Base-by-base conservation (phyloP, 2,888 invertebrate genomes). In the Galerucella pusilla region DNA sequence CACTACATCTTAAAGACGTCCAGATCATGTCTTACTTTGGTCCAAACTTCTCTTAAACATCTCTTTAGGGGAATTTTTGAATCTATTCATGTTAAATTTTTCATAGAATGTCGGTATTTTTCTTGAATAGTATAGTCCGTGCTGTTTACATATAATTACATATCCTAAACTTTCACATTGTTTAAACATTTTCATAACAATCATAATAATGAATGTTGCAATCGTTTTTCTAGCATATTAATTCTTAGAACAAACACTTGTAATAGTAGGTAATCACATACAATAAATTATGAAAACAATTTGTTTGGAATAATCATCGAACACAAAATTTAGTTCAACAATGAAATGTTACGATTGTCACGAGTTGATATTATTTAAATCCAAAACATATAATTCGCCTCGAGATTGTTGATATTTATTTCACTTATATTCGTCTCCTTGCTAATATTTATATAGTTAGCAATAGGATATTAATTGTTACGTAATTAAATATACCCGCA, bases 401-500 rank as follows among this genome's bases (percentile, higher is more conserved):
- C 52, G 52, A n/a, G 52, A 52, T 52, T 52, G n/a, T 52, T 57
- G 20, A 20, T 57, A 10, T 57, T 57, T 57, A 57, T 20, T 57
- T 11, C 57, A 20, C 16, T 20, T 10, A 20, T 57, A 20, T 16
- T 57, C 10, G 20, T 57, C 16, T 1, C 20, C 20, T 57, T 20
- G 57, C 57, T 57, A 57, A 57, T 20, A 57, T 57, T 57, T 20
- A 57, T 11, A 10, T 57, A 63, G 28, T 65, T 66, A 66, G n/a
- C 25, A 9, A 16, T 25, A 12, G 11, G n/a, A n/a, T 66, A 66
- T 66, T 66, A 66, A 66, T 66, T 66, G 49, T 66, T 66, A 66
- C 25, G 25, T 52, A 52, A 66, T 66, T 28, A 66, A 25, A 12
- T 49, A 46, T 49, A 46, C 16, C 25, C 25, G 20, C 66, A 66